Evolutionary conservation across 2,797 vertebrate genomes (phyloP), one percentile per base, ranked within the genome.

Genomic region (Nothura maculosa): DNA sequence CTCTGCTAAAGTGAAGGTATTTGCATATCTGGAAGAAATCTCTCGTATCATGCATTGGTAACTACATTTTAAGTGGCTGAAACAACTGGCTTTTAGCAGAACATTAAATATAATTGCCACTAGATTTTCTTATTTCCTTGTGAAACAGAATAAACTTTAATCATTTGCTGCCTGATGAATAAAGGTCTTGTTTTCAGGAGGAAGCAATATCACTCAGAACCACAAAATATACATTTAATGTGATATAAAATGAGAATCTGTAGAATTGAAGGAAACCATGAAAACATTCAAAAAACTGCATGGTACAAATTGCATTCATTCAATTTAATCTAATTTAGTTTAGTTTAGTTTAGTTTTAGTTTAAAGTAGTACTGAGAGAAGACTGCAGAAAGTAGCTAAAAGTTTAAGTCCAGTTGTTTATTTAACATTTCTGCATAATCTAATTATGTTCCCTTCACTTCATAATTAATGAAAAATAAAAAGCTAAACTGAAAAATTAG

Each of bases 21-120:
- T 79, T 94, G 92, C 80, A 74, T 82, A 96, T 95, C 93, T 93
- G 38, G 12, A 42, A 89, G 67, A 91, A 96, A 95, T 95, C 76
- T 66, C 27, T 75, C 86, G 48, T 3, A 13, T 77, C 91, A 77
- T 72, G 77, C 91, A 92, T 62, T 13, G 0, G 36, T 81, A 95
- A 92, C 72, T 83, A 45, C 95, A 72, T 91, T 92, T 28, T 77
- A 90, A 89, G 55, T 74, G 80, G 38, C 69, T 87, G 68, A 91
- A 95, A 85, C 64, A 45, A 75, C 22, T 48, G 42, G 22, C 30
- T 81, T 89, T 88, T 47, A 87, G 47, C 21, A 58, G 73, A 93
- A 91, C 93, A 95, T 86, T 87, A 91, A 84, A 85, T 80, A 24
- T 58, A 75, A 66, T 36, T 78, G n/a, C 21, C 24, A 68, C 8